These are phyloP conservation scores for Eurystomus gularis DNA, from an alignment of 2,113 vertebrate genomes.

Conservation along the genomic window DNA sequence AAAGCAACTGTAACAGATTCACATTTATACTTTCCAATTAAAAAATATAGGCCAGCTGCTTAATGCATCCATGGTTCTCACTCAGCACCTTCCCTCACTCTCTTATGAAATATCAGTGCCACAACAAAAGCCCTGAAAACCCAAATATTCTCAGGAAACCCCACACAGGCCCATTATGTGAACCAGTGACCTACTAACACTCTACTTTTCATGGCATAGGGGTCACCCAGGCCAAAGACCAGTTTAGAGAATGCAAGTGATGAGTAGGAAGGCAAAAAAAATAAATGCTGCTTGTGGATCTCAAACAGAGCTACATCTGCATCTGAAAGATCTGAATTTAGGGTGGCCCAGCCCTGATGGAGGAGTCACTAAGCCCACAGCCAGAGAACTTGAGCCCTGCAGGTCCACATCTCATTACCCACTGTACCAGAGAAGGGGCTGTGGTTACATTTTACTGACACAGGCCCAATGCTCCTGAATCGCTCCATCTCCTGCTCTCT, in stretches of 20 bases:
- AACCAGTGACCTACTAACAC: background rate
- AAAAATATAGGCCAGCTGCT: background rate
- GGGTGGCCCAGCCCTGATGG: background rate
- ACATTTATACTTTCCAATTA: background rate
- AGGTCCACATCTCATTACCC: background rate
- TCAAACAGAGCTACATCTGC: background rate
- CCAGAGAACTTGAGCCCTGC: background rate
- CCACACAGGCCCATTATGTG: background rate
- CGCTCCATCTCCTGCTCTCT: background rate
- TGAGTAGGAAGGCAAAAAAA: background rate
- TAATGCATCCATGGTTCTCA: background rate
- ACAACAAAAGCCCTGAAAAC: background rate
- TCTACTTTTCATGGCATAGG: background rate
- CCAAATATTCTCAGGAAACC: background rate
- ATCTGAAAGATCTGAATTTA: background rate
- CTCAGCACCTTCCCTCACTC: fast-evolving
- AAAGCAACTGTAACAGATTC: background rate
- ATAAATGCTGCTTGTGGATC: background rate
- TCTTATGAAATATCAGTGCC: background rate
- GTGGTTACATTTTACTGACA: background rate
- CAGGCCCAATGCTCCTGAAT: background rate
- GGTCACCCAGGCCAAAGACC: background rate
- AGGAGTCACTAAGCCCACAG: background rate
- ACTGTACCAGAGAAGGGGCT: background rate
- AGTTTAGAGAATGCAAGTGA: background rate